Conservation (phyloP, 37 sponge, comb jelly and placozoan genomes). For the Crambe crambe region DNA sequence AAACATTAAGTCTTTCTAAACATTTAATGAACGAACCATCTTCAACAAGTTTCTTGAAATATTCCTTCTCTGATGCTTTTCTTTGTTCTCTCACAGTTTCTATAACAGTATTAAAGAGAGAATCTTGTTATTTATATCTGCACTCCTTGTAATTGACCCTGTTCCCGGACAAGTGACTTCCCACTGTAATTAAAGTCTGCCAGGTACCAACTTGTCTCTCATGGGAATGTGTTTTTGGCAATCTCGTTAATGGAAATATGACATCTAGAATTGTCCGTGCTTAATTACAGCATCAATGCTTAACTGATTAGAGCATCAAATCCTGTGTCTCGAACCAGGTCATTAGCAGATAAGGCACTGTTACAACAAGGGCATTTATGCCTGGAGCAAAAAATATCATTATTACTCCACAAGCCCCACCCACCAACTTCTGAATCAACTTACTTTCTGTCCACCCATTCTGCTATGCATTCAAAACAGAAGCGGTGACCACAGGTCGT, state of each 20-base stretch:
- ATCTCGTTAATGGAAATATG: too few species aligned
- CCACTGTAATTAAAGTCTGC: too few species aligned
- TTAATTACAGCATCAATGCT: background rate
- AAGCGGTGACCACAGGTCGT: conserved; percentile 73
- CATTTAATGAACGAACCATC: conserved; percentile 30
- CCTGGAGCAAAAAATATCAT: conserved; percentile 21
- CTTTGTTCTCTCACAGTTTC: conserved; percentile 13
- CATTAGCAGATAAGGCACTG: background rate
- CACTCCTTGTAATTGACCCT: too few species aligned
- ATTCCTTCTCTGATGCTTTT: conserved; percentile 43
- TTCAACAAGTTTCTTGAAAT: conserved; percentile 26
- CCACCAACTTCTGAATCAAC: background rate
- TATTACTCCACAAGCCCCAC: background rate
- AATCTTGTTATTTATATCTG: too few species aligned
- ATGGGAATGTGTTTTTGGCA: too few species aligned
- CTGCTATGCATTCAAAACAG: conserved; percentile 71
- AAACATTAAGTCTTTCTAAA: too few species aligned
- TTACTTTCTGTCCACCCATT: conserved; percentile 68
- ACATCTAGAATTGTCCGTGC: too few species aligned
- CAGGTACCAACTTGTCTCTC: too few species aligned
- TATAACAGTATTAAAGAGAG: too few species aligned
- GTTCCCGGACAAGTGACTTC: too few species aligned
- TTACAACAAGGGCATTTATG: conserved; percentile 73
- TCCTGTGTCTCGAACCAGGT: conserved; percentile 53
- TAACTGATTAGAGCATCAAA: conserved; percentile 64